Conservation (phyloP, 2,888 invertebrate species). For the Peribatodes rhomboidaria region DNA sequence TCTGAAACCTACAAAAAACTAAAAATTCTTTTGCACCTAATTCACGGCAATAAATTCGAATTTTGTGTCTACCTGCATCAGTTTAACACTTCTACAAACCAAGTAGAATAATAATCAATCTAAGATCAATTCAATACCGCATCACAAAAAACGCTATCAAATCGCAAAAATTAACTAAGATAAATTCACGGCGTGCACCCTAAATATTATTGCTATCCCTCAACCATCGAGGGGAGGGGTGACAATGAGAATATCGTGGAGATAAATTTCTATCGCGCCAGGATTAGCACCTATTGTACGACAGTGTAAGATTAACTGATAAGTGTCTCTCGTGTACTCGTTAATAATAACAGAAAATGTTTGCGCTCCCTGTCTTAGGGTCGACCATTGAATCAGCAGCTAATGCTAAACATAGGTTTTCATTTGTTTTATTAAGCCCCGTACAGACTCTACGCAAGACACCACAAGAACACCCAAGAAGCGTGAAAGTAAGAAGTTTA, state of each 20-base stretch:
- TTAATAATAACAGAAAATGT: conserved; percentile 82
- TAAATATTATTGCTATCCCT: conserved; percentile 60
- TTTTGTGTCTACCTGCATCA: not conserved
- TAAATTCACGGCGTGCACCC: conserved; percentile 56
- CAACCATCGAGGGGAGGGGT: conserved; percentile 64
- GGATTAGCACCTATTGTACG: conserved; percentile 82
- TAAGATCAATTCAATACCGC: conserved; percentile 22
- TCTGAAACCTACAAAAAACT: too few species aligned
- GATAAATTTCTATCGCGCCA: conserved; percentile 84
- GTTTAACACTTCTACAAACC: not conserved
- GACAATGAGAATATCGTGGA: conserved; percentile 76
- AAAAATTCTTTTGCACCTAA: too few species aligned
- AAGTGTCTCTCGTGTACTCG: conserved; percentile 82
- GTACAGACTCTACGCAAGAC: too few species aligned
- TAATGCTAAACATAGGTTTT: too few species aligned
- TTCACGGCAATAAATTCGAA: too few species aligned
- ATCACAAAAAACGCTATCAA: conserved; percentile 38
- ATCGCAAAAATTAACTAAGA: conserved; percentile 48
- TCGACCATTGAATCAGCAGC: not conserved
- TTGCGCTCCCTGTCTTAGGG: conserved; percentile 63
- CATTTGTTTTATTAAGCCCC: too few species aligned
- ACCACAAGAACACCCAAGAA: too few species aligned
- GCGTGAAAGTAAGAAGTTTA: too few species aligned
- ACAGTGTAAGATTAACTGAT: conserved; percentile 85
- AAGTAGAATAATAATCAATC: not conserved